Percentiles rank a stretch among this genome's conserved stretches.
Evolutionary conservation across 2,113 vertebrate genomes (phyloP).

Genomic region (Axis porcinus): DNA sequence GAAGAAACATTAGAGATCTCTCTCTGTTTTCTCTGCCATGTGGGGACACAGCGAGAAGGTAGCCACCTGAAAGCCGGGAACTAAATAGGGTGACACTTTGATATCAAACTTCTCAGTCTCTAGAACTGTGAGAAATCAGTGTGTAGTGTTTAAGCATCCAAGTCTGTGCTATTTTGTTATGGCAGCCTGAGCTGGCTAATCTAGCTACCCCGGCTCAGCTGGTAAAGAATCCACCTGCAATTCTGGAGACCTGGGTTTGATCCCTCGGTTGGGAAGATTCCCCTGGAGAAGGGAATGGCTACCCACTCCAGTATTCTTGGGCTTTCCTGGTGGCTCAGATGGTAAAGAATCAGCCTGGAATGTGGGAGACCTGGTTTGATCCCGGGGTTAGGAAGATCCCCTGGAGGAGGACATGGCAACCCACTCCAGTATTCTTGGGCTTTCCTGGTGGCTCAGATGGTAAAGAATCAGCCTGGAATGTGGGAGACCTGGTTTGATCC

Average conservation of each 20-base stretch:
- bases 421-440: too few species aligned
- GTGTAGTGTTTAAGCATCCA: neutral
- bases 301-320: neutral
- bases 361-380: neutral
- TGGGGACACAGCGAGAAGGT: neutral
- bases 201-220: neutral
- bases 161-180: neutral
- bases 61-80: neutral
- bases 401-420: too few species aligned
- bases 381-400: neutral
- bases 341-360: neutral
- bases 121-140: neutral
- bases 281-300: neutral
- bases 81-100: neutral
- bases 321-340: neutral
- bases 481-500: too few species aligned
- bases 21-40: neutral
- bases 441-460: too few species aligned
- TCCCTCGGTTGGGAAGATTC: neutral
- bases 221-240: neutral
- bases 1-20: neutral
- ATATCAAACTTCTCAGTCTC: neutral
- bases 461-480: too few species aligned
- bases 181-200: neutral
- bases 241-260: neutral